Conservation (phyloP, 2,888 invertebrate species). For the Callosobruchus maculatus region DNA sequence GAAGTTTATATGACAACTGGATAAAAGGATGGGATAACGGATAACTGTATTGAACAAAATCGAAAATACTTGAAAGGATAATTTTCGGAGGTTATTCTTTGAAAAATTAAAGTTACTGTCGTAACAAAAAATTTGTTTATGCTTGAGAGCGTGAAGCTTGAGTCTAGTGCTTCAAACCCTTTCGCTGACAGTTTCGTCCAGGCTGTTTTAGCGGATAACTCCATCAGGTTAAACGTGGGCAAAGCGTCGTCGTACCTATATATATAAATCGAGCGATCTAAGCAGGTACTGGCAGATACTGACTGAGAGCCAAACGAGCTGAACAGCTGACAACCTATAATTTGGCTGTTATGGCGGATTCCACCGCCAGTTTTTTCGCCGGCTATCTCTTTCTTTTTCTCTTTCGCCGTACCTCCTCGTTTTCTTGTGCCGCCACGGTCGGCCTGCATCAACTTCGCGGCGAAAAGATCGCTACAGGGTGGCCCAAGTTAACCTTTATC, state of each 20-base stretch:
- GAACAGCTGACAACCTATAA: constrained; percentile 5
- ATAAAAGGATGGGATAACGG: no score
- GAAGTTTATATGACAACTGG: no score
- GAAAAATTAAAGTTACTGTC: no score
- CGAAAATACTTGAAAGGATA: no score
- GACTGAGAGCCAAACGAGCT: background rate
- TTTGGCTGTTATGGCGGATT: constrained; percentile 5
- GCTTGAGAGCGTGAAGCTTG: no score
- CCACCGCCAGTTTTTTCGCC: constrained; percentile 1
- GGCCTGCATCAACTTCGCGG: background rate
- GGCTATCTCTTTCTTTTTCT: background rate
- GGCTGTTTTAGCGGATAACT: no score
- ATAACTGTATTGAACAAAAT: no score
- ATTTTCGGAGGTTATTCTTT: no score
- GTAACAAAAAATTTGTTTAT: no score
- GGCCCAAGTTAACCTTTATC: background rate
- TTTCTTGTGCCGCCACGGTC: background rate
- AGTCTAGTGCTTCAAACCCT: no score
- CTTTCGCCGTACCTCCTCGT: background rate
- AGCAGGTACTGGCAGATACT: background rate
- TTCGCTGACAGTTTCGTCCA: no score
- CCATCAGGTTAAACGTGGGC: no score
- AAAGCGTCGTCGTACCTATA: background rate
- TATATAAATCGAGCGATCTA: background rate
- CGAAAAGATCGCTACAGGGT: background rate